Conservation (phyloP, 2,113 vertebrate genomes). For the Cichladusa arquata region DNA sequence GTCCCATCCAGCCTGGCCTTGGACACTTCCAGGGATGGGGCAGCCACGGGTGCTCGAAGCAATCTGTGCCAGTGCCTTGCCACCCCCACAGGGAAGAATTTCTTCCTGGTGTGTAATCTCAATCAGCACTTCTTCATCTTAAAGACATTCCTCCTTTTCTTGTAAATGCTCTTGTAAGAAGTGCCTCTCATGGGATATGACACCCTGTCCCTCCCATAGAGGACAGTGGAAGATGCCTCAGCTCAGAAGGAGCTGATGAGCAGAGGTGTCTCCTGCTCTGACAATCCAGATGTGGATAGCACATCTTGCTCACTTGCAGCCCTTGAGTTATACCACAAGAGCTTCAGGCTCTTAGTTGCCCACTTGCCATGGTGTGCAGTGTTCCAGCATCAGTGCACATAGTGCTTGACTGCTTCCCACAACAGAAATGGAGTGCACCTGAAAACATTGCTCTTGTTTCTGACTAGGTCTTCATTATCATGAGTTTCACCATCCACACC, state of each 20-base stretch:
- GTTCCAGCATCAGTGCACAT: too few species aligned
- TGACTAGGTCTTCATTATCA: not conserved
- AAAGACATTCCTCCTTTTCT: not conserved
- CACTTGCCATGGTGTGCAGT: not conserved
- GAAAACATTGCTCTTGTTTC: fast-evolving
- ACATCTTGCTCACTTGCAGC: fast-evolving
- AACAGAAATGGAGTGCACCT: fast-evolving
- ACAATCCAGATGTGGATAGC: fast-evolving
- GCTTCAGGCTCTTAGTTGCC: not conserved
- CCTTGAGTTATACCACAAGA: fast-evolving
- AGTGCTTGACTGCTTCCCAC: not conserved
- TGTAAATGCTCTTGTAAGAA: not conserved
- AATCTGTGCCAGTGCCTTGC: not conserved
- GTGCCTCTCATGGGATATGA: too few species aligned
- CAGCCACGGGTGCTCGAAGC: not conserved
- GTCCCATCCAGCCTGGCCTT: not conserved
- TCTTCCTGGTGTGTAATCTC: not conserved
- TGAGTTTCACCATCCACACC: not conserved
- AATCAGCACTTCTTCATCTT: not conserved
- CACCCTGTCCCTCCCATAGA: fast-evolving
- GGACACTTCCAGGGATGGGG: not conserved
- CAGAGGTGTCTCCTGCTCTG: not conserved
- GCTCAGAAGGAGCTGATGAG: not conserved
- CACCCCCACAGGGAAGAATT: not conserved
- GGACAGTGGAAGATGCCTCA: not conserved